These are phyloP conservation scores for Platypus cylindrus DNA, from an alignment of 2,888 invertebrate genomes.

Conservation along the genomic window DNA sequence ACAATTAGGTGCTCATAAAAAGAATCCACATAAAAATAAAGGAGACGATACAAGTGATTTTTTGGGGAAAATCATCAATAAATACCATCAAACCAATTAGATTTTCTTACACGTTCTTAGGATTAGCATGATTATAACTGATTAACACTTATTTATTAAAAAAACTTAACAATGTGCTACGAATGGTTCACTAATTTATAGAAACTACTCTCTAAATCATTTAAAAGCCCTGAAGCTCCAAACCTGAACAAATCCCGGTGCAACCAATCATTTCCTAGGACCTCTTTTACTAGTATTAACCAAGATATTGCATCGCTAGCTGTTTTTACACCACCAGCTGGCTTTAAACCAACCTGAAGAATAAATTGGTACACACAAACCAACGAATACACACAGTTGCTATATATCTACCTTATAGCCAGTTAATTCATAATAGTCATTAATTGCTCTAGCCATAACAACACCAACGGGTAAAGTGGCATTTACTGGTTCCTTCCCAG, in stretches of 20 bases:
- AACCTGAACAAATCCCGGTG: constrained; percentile 72
- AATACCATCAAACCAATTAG: constrained; percentile 33
- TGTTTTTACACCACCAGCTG: constrained; percentile 91
- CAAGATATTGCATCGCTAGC: constrained; percentile 75
- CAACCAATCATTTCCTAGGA: constrained; percentile 81
- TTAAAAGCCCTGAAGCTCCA: constrained; percentile 85
- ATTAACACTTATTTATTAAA: too few relatives aligned
- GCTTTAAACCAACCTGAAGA: constrained; percentile 86
- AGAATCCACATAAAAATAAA: constrained; percentile 14
- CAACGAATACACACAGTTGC: not conserved
- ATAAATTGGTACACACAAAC: constrained; percentile 2
- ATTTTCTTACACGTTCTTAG: constrained; percentile 13
- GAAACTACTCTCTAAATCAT: constrained; percentile 55
- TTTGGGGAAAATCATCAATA: constrained; percentile 30
- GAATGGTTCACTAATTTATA: constrained; percentile 35
- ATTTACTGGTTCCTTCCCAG: constrained; percentile 90
- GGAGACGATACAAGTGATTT: constrained; percentile 23
- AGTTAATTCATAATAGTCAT: constrained; percentile 57
- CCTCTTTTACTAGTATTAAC: constrained; percentile 70
- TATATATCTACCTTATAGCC: constrained; percentile 49
- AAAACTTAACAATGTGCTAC: too few relatives aligned
- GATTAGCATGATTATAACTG: too few relatives aligned
- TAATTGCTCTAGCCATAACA: constrained; percentile 89
- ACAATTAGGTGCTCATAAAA: constrained; percentile 15
- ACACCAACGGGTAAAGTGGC: constrained; percentile 84